Percentiles rank a stretch among this genome's conserved stretches.
phyloP scores from a whole-genome alignment of 2,797 vertebrate species.

The Sus cebifrons region DNA sequence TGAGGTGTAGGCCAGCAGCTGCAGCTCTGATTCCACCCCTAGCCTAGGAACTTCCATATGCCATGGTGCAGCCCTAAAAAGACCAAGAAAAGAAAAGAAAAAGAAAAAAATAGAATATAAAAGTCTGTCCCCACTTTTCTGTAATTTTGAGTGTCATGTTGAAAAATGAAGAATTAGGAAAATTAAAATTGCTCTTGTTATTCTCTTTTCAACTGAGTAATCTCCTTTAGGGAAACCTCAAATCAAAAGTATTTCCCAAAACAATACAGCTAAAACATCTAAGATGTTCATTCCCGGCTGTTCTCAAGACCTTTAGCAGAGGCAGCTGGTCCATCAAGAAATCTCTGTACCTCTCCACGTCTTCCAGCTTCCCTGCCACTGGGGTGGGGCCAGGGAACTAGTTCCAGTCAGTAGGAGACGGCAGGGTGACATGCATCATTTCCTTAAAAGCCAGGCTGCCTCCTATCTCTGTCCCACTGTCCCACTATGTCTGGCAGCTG shows the following conservation, averaged over 20 bases:
- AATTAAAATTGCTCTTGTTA: background rate
- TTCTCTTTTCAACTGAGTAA: background rate
- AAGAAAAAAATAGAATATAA: background rate
- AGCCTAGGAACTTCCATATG: no score
- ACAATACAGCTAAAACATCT: background rate
- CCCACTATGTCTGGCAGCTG: background rate
- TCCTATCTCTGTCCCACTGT: background rate
- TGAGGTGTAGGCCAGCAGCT: no score
- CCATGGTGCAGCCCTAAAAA: no score
- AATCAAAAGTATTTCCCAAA: background rate
- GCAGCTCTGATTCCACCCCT: no score
- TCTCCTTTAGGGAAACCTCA: background rate
- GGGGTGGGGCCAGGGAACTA: background rate
- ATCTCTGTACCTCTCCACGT: fast-evolving
- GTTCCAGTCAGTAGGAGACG: background rate
- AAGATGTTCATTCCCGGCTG: background rate
- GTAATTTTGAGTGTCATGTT: background rate
- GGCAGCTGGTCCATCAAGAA: background rate
- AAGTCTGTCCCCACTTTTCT: background rate
- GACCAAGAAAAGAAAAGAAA: no score
- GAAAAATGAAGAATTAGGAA: conserved; percentile 40
- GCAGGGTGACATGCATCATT: background rate
- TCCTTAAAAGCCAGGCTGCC: background rate
- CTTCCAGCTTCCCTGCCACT: background rate
- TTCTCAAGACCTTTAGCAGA: background rate